A percentile compares a stretch with the other conserved stretches of the same genome.
Conservation (phyloP, 2,888 invertebrate species). For the Orthonychiurus folsomi region DNA sequence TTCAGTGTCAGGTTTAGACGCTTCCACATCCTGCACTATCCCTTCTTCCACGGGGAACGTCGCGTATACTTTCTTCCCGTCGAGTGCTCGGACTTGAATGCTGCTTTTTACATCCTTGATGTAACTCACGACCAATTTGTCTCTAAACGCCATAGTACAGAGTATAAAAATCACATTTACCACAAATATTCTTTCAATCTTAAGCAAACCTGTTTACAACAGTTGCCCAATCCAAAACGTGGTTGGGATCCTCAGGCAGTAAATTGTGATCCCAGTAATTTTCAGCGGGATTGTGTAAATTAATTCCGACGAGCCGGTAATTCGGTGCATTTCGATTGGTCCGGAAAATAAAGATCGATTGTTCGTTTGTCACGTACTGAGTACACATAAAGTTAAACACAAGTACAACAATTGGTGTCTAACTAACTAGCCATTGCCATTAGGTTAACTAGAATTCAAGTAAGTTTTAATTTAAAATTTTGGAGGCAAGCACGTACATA, state of each 20-base stretch:
- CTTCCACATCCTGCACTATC: conserved; percentile 70
- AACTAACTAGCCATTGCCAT: no score
- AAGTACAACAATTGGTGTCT: no score
- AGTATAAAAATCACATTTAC: conserved; percentile 4
- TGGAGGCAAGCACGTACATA: conserved; percentile 55
- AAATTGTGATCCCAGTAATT: conserved; percentile 69
- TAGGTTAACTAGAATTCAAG: no score
- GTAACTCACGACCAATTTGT: conserved; percentile 79
- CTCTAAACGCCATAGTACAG: no score
- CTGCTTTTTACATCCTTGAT: conserved; percentile 89
- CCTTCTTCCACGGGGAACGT: conserved; percentile 76
- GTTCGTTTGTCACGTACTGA: conserved; percentile 83
- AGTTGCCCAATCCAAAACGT: conserved; percentile 80
- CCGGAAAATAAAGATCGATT: conserved; percentile 58
- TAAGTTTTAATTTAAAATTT: no score
- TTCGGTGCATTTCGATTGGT: conserved; percentile 91
- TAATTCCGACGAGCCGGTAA: conserved; percentile 75
- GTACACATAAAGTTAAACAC: conserved; percentile 42
- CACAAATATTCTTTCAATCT: conserved; percentile 40
- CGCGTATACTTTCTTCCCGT: conserved; percentile 41
- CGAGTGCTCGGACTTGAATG: conserved; percentile 71
- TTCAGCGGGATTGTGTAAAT: conserved; percentile 60
- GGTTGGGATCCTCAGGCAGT: conserved; percentile 68
- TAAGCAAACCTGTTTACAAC: conserved; percentile 53
- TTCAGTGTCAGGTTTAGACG: conserved; percentile 71